These are phyloP conservation scores for Sialia sialis DNA, from an alignment of 2,113 vertebrate species.

Conservation along the genomic window DNA sequence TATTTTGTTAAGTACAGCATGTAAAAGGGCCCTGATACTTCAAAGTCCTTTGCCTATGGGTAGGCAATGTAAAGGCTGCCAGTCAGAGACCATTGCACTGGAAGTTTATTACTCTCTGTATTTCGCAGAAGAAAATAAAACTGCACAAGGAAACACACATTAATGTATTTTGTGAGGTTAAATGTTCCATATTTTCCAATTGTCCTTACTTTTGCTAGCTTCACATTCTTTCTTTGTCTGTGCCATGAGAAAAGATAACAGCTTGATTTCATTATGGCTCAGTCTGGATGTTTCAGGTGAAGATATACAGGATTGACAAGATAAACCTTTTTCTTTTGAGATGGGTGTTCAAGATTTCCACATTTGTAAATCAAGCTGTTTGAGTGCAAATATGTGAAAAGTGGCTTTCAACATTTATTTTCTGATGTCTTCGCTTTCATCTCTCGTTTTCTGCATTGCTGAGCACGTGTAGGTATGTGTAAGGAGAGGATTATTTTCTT, in stretches of 20 bases:
- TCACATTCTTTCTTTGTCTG: not conserved
- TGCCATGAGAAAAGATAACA: not conserved
- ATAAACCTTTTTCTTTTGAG: not conserved
- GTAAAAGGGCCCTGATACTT: not conserved
- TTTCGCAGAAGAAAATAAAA: not conserved
- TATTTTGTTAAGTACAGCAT: not conserved
- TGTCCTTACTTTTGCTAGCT: not conserved
- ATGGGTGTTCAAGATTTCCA: not conserved
- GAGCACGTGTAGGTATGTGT: not conserved
- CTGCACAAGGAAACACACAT: not conserved
- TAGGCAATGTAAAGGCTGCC: not conserved
- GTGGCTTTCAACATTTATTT: not conserved
- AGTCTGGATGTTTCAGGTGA: not conserved
- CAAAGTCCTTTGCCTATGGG: not conserved
- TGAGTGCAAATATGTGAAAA: not conserved
- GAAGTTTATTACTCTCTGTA: not conserved
- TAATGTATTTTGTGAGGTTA: not conserved
- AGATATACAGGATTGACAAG: not conserved
- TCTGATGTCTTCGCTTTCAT: not conserved
- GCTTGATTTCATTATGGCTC: not conserved
- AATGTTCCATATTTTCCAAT: not conserved
- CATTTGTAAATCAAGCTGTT: not conserved
- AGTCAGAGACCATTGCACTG: not conserved
- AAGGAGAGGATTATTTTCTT: not conserved
- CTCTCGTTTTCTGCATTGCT: fast-evolving